A percentile compares a stretch with the other conserved stretches of the same genome.
These are phyloP conservation scores for Drosophila willistoni DNA, from an alignment of 1,140 invertebrate species.

Conservation along the genomic window DNA sequence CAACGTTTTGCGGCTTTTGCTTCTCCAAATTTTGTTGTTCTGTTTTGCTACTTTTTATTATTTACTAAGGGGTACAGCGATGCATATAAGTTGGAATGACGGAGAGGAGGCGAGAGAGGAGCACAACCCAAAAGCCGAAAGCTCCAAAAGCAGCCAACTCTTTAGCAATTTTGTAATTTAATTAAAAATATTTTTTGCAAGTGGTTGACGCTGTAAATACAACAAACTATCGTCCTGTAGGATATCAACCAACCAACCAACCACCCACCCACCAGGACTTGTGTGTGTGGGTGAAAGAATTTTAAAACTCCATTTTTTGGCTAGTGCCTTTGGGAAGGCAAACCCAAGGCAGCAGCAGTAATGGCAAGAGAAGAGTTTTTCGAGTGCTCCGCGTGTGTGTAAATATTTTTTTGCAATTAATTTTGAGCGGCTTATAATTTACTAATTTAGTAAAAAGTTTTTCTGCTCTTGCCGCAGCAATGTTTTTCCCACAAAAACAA, in stretches of 20 bases:
- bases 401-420: slow-evolving; percentile 82
- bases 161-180: slow-evolving; percentile 82
- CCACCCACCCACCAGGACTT: neutral
- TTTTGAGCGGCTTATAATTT: slow-evolving; percentile 82
- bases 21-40: neutral
- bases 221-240: slow-evolving; percentile 63
- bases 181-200: slow-evolving; percentile 82
- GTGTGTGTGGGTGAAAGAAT: slow-evolving; percentile 58
- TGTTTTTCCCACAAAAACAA: slow-evolving; percentile 60
- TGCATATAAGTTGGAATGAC: no score
- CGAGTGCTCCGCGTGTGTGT: slow-evolving; percentile 59
- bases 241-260: neutral
- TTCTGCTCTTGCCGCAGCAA: slow-evolving; percentile 41
- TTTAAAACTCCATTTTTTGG: slow-evolving; percentile 77
- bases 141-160: slow-evolving; percentile 58
- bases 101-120: neutral
- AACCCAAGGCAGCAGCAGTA: neutral
- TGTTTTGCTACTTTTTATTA: slow-evolving; percentile 45
- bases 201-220: slow-evolving; percentile 80
- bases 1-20: slow-evolving; percentile 59
- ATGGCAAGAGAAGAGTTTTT: slow-evolving; percentile 4
- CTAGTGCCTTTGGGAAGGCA: slow-evolving; percentile 27
- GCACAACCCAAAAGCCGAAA: slow-evolving; percentile 35
- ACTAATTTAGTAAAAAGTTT: slow-evolving; percentile 71
- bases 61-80: slow-evolving; percentile 19